Evolutionary conservation across 1,140 invertebrate genomes (phyloP).

Genomic region (Nasonia giraulti): DNA sequence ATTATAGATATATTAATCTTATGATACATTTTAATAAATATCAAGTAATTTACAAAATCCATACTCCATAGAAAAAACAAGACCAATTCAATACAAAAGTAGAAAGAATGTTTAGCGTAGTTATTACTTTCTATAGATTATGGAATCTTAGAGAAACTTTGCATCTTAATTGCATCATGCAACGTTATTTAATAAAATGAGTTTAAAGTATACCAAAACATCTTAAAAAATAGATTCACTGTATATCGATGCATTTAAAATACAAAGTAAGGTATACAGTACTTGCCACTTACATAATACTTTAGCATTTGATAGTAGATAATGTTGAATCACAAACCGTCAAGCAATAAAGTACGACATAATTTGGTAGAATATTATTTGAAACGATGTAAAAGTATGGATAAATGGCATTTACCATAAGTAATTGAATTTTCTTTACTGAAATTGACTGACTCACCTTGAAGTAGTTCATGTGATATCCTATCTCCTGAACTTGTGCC

Average conservation of each 20-base stretch:
- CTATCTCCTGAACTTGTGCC: constrained; percentile 71
- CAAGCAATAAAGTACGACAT: not conserved
- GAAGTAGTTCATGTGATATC: constrained; percentile 69
- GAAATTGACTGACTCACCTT: constrained; percentile 68
- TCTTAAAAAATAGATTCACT: not conserved
- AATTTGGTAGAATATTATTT: not conserved
- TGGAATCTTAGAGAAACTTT: constrained; percentile 40
- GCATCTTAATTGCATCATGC: constrained; percentile 35
- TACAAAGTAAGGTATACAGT: constrained; percentile 34
- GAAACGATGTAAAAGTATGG: not conserved
- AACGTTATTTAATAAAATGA: not conserved
- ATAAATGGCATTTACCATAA: constrained; percentile 37
- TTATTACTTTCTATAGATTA: constrained; percentile 46
- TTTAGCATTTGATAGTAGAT: not conserved
- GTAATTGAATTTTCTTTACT: constrained; percentile 15
- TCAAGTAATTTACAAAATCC: constrained; percentile 55
- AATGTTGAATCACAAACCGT: not conserved
- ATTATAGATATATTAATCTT: constrained; percentile 45
- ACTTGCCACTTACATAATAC: constrained; percentile 22
- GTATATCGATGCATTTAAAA: constrained; percentile 35
- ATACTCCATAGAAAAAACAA: constrained; percentile 62
- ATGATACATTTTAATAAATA: constrained; percentile 46
- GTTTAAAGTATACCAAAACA: not conserved
- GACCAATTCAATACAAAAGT: constrained; percentile 56
- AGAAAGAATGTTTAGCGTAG: constrained; percentile 28